Percentiles rank a stretch among this genome's conserved stretches.
These are phyloP conservation scores for Nebria ingens DNA, from an alignment of 1,140 invertebrate genomes.

Conservation along the genomic window DNA sequence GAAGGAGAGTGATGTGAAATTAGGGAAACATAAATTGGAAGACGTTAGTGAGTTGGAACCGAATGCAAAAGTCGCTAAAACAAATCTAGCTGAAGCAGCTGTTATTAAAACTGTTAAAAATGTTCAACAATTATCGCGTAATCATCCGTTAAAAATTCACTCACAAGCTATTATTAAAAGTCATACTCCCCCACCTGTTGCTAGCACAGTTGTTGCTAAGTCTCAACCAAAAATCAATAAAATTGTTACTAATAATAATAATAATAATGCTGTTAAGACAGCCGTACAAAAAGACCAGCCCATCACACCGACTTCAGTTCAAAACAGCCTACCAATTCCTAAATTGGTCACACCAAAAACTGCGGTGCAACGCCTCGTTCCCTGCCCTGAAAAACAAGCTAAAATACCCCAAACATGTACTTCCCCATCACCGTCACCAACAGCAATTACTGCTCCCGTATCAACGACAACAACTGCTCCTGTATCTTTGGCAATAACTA, in stretches of 20 bases:
- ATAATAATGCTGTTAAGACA: not conserved
- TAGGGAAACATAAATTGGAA: constrained; percentile 10
- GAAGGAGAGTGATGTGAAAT: not conserved
- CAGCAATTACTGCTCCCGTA: no score
- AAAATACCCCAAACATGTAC: no score
- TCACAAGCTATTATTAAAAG: constrained; percentile 16
- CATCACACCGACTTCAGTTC: not conserved
- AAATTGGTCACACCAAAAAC: no score
- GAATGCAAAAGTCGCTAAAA: not conserved
- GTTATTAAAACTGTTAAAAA: constrained; percentile 22
- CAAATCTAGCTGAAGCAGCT: constrained; percentile 18
- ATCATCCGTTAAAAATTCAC: constrained; percentile 30
- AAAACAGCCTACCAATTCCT: not conserved
- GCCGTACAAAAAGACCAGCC: not conserved
- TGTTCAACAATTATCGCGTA: constrained; percentile 29
- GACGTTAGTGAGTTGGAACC: constrained; percentile 12
- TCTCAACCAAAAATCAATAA: not conserved
- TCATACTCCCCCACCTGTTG: not conserved
- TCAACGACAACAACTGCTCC: no score
- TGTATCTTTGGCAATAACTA: no score
- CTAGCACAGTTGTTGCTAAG: not conserved
- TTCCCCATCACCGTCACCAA: no score
- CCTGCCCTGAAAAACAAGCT: no score
- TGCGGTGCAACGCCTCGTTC: no score
- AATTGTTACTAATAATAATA: not conserved